Conservation (phyloP, 1,140 invertebrate genomes). For the Sipha flava region DNA sequence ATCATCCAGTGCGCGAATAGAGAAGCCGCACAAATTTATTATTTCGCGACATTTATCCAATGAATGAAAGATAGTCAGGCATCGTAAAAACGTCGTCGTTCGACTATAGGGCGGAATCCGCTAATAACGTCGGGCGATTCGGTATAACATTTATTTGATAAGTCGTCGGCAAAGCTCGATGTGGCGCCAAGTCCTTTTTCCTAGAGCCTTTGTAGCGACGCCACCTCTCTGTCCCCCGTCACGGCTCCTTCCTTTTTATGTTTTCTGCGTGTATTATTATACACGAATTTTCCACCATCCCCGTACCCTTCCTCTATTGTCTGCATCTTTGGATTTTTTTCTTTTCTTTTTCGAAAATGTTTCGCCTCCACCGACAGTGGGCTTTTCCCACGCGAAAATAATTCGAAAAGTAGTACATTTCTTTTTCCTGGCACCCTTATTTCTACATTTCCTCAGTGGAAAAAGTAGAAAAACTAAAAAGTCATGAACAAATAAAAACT, state of each 20-base stretch:
- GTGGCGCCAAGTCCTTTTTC: constrained; percentile 12
- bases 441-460: no score
- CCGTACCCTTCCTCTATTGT: not conserved
- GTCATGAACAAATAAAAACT: not conserved
- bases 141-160: constrained; percentile 32
- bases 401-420: not conserved
- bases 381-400: not conserved
- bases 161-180: constrained; percentile 15
- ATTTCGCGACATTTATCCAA: constrained; percentile 1
- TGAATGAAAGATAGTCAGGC: constrained; percentile 12
- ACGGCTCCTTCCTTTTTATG: not conserved
- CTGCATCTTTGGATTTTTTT: not conserved
- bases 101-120: not conserved
- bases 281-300: not conserved
- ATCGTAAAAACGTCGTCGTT: constrained; percentile 29
- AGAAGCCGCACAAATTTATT: constrained; percentile 1
- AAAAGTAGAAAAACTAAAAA: not conserved
- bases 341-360: not conserved
- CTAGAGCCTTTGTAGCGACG: not conserved
- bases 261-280: not conserved
- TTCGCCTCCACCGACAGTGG: not conserved
- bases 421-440: no score
- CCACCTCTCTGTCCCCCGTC: not conserved
- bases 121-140: constrained; percentile 24
- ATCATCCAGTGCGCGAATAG: not conserved